These are phyloP conservation scores for Takifugu rubripes DNA, from an alignment of 2,797 vertebrate genomes.

Conservation along the genomic window DNA sequence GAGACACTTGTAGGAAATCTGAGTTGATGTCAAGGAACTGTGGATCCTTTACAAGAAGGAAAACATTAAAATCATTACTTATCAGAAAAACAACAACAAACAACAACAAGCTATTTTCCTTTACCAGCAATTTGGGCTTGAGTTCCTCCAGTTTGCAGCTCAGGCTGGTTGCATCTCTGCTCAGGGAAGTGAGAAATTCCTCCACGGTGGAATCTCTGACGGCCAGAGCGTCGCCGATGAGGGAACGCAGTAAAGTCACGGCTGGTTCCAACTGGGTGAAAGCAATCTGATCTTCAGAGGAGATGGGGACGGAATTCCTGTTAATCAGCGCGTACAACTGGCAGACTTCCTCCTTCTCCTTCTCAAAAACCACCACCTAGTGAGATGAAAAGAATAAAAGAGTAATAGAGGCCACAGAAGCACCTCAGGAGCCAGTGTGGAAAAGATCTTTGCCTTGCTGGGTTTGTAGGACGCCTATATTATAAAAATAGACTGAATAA, in stretches of 20 bases:
- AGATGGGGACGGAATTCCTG: constrained; percentile 72
- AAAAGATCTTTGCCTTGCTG: background rate
- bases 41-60: constrained; percentile 69
- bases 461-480: no score
- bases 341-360: constrained; percentile 70
- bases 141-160: constrained; percentile 71
- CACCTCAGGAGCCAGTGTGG: background rate
- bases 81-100: background rate
- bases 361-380: constrained; percentile 77
- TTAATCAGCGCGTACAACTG: constrained; percentile 84
- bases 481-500: no score
- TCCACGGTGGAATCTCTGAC: constrained; percentile 71
- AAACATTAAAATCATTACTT: constrained; percentile 8
- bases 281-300: constrained; percentile 79
- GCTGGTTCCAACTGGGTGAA: constrained; percentile 77
- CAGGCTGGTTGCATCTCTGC: constrained; percentile 76
- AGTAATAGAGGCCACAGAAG: background rate
- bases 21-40: constrained; percentile 78
- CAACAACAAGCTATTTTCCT: background rate
- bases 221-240: constrained; percentile 68
- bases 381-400: background rate
- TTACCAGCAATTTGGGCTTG: constrained; percentile 75
- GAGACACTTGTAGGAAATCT: constrained; percentile 69
- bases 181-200: constrained; percentile 75
- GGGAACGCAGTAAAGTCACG: constrained; percentile 62